Evolutionary conservation across 2,113 vertebrate genomes (phyloP).

Genomic region (Nesoenas mayeri): DNA sequence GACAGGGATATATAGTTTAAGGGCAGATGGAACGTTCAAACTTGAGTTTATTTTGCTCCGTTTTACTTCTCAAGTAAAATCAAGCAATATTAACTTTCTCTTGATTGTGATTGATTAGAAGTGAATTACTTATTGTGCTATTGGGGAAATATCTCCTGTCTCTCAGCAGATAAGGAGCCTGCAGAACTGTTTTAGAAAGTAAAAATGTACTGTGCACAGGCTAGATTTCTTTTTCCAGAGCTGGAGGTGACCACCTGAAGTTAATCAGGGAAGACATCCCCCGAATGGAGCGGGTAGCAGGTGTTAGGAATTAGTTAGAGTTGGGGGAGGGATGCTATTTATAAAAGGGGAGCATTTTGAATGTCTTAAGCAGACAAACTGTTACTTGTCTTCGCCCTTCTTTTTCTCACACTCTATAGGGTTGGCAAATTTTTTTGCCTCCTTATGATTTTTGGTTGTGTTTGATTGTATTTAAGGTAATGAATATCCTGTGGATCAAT

Average conservation of each 20-base stretch:
- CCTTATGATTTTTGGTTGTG: neutral
- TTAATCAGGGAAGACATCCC: conserved; percentile 56
- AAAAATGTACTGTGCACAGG: neutral
- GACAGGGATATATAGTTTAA: neutral
- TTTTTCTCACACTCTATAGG: neutral
- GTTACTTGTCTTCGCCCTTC: neutral
- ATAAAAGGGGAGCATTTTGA: neutral
- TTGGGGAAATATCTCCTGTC: neutral
- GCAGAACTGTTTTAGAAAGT: neutral
- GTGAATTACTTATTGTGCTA: conserved; percentile 22
- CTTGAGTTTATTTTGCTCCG: conserved; percentile 20
- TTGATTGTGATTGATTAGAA: conserved; percentile 40
- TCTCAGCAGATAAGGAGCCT: neutral
- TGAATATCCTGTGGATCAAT: neutral
- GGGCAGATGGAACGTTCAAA: neutral
- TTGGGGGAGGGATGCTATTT: conserved; percentile 43
- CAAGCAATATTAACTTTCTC: neutral
- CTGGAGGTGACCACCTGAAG: conserved; percentile 68
- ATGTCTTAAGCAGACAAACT: neutral
- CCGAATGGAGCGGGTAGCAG: conserved; percentile 53
- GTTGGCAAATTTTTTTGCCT: neutral
- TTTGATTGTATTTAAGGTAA: neutral
- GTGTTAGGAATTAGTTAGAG: conserved; percentile 47
- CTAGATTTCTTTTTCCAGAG: neutral
- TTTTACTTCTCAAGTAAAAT: conserved; percentile 17